Base-by-base conservation (phyloP, 1,140 invertebrate genomes). In the Bombus breviceps region DNA sequence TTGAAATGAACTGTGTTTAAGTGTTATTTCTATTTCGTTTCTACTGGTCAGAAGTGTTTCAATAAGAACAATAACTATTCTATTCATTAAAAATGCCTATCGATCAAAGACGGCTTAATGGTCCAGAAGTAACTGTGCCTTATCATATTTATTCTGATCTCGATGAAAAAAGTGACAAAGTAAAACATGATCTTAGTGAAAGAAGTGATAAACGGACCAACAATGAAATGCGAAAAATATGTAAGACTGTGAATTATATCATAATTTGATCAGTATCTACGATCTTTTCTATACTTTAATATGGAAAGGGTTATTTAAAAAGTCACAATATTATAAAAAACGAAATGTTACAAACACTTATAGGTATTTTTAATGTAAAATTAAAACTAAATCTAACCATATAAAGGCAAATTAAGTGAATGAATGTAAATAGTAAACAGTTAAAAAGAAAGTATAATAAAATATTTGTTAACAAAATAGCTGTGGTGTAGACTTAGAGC, bases 171-270 rank as follows among this genome's bases (percentile, higher is more conserved):
- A 43, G 85, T 81, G 9, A 87, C 91, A 79, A 86, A 83, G 86
- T 84, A 91, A 81, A 93, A 74, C 87, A 93, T 80, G 43, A 91
- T 64, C 78, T 94, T n/a, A 81, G 87, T 57, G 91, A 90, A 22
- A 91, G 96, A 79, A 90, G 85, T 18, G 96, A 96, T 93, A 95
- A 93, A 15, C 92, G 96, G 80, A 89, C 91, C 57, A 75, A 89
- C 57, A 89, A 93, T 78, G 95, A 96, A 86, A 92, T 95, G 18
- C 91, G 96, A 86, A 96, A 96, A 95, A 96, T 96, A 80, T 96
- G 96, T 97, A 96, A 96, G 95, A 73, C 79, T 91, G 86, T 81
- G n/a, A 32, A 39, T 90, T 62, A 13, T 28, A 62, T 62, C 59
- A 62, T 28, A n/a, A n/a, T 62, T 62, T 62, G 18, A 53, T 22